Percentiles rank a stretch among this genome's conserved stretches.
phyloP scores from a whole-genome alignment of 2,888 invertebrate species.

The Adineta ricciae region DNA sequence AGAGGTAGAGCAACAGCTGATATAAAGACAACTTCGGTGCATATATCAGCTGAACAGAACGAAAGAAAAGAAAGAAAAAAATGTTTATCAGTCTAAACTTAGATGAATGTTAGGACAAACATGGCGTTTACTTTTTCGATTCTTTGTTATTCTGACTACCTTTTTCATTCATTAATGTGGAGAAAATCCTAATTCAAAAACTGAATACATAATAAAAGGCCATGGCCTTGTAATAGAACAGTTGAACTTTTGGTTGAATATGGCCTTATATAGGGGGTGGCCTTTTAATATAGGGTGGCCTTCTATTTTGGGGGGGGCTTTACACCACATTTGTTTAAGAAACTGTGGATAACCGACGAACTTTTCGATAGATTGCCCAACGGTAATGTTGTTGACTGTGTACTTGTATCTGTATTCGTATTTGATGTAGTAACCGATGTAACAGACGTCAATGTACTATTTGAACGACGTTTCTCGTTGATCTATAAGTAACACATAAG shows the following conservation, averaged over 20 bases:
- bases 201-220: background rate
- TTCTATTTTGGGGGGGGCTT: background rate
- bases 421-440: too few species aligned
- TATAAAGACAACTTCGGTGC: too few species aligned
- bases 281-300: background rate
- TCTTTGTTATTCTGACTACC: background rate
- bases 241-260: background rate
- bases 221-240: background rate
- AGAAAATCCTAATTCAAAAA: background rate
- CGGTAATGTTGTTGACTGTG: background rate
- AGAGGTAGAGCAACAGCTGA: background rate
- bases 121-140: slow-evolving; percentile 1
- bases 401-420: background rate
- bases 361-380: too few species aligned
- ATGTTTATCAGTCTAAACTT: background rate
- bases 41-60: background rate
- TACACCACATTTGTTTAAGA: too few species aligned
- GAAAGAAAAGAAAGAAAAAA: background rate
- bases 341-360: too few species aligned
- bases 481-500: too few species aligned
- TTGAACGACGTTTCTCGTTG: too few species aligned
- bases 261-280: background rate
- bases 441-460: too few species aligned
- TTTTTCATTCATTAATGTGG: background rate
- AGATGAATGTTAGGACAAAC: background rate